Percentiles rank a stretch among this genome's conserved stretches.
phyloP scores from a whole-genome alignment of 2,888 invertebrate species.

The Netelia melanura region DNA sequence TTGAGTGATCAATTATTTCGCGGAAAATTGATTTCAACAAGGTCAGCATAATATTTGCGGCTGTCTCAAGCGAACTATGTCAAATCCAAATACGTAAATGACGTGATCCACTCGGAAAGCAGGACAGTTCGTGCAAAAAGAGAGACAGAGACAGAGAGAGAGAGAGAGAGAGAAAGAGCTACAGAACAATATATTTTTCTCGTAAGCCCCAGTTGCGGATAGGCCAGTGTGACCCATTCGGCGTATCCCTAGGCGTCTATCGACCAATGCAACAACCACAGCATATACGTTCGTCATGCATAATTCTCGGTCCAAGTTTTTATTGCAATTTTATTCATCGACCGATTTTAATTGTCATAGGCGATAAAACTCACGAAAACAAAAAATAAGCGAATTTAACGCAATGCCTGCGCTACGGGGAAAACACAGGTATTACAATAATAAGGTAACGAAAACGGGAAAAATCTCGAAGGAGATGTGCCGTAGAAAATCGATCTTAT shows the following conservation, averaged over 20 bases:
- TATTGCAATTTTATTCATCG: slow-evolving; percentile 61
- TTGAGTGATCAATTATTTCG: not conserved
- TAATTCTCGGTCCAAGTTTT: slow-evolving; percentile 60
- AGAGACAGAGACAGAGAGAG: not conserved
- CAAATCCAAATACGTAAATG: slow-evolving; percentile 1
- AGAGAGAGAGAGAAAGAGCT: slow-evolving; percentile 22
- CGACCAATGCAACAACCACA: slow-evolving; percentile 58
- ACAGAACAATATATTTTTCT: slow-evolving; percentile 43
- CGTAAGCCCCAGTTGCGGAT: slow-evolving; percentile 53
- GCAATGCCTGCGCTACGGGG: slow-evolving; percentile 72
- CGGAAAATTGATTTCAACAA: not conserved
- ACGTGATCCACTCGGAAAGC: not conserved
- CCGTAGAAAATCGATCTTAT: slow-evolving; percentile 37
- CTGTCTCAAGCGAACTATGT: not conserved
- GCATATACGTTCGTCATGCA: slow-evolving; percentile 58
- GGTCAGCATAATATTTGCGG: not conserved
- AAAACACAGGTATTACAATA: slow-evolving; percentile 70
- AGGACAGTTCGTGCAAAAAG: not conserved
- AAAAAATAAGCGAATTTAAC: slow-evolving; percentile 50
- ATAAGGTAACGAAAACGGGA: slow-evolving; percentile 57
- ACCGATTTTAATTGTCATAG: slow-evolving; percentile 65
- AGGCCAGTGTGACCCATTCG: slow-evolving; percentile 50
- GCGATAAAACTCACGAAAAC: slow-evolving; percentile 47
- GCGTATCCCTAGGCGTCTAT: slow-evolving; percentile 58
- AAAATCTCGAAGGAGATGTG: slow-evolving; percentile 46